These are phyloP conservation scores for Takifugu flavidus DNA, from an alignment of 2,113 vertebrate species.

Conservation along the genomic window DNA sequence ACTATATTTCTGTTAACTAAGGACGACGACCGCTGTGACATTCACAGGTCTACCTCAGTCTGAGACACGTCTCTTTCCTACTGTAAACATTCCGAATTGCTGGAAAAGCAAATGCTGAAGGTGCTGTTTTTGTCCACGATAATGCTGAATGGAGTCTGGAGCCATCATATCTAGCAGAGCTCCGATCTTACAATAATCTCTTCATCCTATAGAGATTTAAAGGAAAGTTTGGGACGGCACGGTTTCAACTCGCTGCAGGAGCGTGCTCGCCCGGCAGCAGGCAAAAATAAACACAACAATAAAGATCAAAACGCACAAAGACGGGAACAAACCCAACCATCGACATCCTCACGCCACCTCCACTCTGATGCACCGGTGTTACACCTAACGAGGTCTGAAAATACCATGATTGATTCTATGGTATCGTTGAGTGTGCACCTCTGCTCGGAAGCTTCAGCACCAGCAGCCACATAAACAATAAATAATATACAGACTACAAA, in stretches of 20 bases:
- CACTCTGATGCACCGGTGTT: not conserved
- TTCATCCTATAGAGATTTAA: conserved; percentile 13
- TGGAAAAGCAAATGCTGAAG: not conserved
- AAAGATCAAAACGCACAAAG: conserved; percentile 1
- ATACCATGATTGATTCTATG: too few relatives aligned
- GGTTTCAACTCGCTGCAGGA: conserved; percentile 35
- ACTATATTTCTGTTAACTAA: too few relatives aligned
- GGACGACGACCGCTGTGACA: not conserved
- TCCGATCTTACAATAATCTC: conserved; percentile 2
- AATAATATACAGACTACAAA: too few relatives aligned
- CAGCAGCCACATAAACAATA: too few relatives aligned
- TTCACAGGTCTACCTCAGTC: not conserved
- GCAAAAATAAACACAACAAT: conserved; percentile 22
- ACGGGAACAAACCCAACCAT: conserved; percentile 21
- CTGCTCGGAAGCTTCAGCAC: too few relatives aligned
- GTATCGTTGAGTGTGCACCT: too few relatives aligned
- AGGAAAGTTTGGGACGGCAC: conserved; percentile 4
- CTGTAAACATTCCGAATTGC: not conserved
- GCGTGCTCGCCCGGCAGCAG: conserved; percentile 28
- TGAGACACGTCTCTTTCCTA: not conserved
- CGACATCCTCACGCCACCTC: conserved; percentile 8
- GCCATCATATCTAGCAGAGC: conserved; percentile 1
- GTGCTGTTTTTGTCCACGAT: not conserved
- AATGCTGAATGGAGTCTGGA: not conserved
- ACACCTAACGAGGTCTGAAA: too few relatives aligned